phyloP scores from a whole-genome alignment of 1,140 invertebrate species.

The Homarus americanus region DNA sequence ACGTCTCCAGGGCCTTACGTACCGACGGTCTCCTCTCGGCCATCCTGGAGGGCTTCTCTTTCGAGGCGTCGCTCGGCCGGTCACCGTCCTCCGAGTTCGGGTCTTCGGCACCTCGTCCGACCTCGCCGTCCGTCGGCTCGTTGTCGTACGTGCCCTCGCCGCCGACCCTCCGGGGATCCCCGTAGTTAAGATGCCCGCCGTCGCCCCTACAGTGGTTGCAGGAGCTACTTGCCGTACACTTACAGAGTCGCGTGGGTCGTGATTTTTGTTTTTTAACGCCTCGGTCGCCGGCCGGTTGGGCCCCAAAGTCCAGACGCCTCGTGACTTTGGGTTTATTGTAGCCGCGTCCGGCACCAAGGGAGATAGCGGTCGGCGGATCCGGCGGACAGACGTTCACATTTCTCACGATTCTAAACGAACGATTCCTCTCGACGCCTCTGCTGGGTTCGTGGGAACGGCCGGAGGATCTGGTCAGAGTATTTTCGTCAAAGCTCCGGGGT shows the following conservation, averaged over 20 bases:
- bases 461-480: neutral
- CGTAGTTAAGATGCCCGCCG: too few species aligned
- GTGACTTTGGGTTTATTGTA: neutral
- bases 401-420: neutral
- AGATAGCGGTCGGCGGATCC: neutral
- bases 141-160: neutral
- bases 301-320: neutral
- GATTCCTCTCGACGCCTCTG: neutral
- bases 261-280: conserved; percentile 9
- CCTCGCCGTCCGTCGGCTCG: neutral
- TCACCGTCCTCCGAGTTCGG: neutral
- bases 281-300: neutral
- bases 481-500: neutral
- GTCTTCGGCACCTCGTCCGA: neutral
- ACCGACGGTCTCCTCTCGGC: conserved; percentile 34
- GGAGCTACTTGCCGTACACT: neutral
- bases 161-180: neutral
- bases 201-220: conserved; percentile 17
- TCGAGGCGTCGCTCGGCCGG: too few species aligned
- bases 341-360: neutral
- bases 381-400: neutral
- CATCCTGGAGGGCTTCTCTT: too few species aligned
- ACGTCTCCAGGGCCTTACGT: conserved; percentile 9
- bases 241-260: neutral
- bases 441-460: neutral